Percentiles rank a stretch among this genome's conserved stretches.
These are phyloP conservation scores for Microchirus variegatus DNA, from an alignment of 2,797 vertebrate genomes.

Conservation along the genomic window DNA sequence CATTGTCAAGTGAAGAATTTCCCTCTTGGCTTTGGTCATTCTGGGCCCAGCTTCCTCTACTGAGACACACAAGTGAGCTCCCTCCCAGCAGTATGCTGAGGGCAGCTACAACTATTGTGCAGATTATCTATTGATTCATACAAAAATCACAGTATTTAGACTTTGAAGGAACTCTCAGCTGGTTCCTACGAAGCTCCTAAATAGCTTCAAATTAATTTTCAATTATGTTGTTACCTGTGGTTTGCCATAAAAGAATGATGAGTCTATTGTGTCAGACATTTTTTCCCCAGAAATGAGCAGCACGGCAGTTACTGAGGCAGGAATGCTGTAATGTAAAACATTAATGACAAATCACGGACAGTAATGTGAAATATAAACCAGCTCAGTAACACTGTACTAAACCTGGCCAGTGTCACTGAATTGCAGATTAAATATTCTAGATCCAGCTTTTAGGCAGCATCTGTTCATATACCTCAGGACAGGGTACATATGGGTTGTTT, in stretches of 20 bases:
- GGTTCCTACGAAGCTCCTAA: neutral
- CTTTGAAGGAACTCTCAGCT: neutral
- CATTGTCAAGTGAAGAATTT: slow-evolving; percentile 56
- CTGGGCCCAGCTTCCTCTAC: slow-evolving; percentile 83
- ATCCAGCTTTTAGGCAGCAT: neutral
- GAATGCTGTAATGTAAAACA: slow-evolving; percentile 79
- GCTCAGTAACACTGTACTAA: neutral
- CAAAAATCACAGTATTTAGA: neutral
- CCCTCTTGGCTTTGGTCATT: slow-evolving; percentile 80
- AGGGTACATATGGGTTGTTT: neutral
- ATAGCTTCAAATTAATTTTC: neutral
- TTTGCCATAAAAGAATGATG: slow-evolving; percentile 92
- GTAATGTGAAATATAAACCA: slow-evolving; percentile 6
- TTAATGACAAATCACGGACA: neutral
- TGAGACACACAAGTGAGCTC: slow-evolving; percentile 88
- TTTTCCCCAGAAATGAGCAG: slow-evolving; percentile 86
- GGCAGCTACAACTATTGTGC: slow-evolving; percentile 84
- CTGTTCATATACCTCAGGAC: no score
- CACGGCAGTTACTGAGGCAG: slow-evolving; percentile 84
- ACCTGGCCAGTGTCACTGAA: neutral
- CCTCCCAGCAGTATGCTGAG: slow-evolving; percentile 87
- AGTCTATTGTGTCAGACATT: slow-evolving; percentile 81
- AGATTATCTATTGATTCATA: slow-evolving; percentile 84
- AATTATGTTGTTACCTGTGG: slow-evolving; percentile 83
- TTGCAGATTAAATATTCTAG: neutral